These are phyloP conservation scores for Sialia sialis DNA, from an alignment of 2,113 vertebrate genomes.

Conservation along the genomic window DNA sequence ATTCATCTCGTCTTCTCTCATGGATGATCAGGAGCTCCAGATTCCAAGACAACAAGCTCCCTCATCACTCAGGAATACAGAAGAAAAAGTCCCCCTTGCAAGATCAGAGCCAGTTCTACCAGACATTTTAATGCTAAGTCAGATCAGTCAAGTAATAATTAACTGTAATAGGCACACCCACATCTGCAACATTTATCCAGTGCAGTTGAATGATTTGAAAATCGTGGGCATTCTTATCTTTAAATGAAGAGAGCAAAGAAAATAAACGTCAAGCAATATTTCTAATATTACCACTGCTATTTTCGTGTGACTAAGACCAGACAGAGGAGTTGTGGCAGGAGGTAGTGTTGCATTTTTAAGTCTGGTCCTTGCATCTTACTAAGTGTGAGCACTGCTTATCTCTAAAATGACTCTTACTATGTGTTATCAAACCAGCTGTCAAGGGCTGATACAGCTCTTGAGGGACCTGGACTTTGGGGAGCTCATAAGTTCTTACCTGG, in stretches of 20 bases:
- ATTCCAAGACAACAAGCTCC: neutral
- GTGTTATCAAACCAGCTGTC: neutral
- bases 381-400: neutral
- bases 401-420: neutral
- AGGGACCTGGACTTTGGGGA: neutral
- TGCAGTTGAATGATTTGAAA: conserved; percentile 44
- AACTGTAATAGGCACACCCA: conserved; percentile 53
- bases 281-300: neutral
- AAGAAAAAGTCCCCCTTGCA: conserved; percentile 40
- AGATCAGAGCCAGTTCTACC: conserved; percentile 57
- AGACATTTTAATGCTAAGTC: conserved; percentile 54
- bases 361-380: neutral
- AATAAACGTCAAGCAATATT: conserved; percentile 49
- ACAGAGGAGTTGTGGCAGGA: neutral
- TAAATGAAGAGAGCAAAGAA: conserved; percentile 13
- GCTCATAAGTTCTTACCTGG: neutral
- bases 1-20: neutral
- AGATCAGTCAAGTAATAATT: conserved; percentile 65
- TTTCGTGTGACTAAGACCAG: neutral
- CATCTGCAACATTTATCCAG: conserved; percentile 32
- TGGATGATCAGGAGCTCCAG: neutral
- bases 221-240: conserved; percentile 52
- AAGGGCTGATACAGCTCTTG: neutral
- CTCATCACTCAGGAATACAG: conserved; percentile 7
- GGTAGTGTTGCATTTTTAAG: neutral